A percentile compares a stretch with the other conserved stretches of the same genome.
Conservation (phyloP, 2,797 vertebrate species). For the Rhinatrema bivittatum region DNA sequence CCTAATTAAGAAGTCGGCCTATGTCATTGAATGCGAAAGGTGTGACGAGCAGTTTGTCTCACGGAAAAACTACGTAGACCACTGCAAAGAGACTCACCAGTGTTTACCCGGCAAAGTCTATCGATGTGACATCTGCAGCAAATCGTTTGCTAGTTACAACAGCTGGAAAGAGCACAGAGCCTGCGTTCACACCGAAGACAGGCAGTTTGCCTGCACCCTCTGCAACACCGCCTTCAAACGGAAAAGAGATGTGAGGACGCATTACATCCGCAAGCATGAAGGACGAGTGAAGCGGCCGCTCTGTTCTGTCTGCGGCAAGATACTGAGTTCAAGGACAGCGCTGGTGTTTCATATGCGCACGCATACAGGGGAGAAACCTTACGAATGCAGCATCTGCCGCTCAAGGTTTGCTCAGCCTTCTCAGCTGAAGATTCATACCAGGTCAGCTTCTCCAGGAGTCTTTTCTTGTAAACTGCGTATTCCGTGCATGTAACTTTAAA, state of each 20-base stretch:
- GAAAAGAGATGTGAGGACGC: constrained; percentile 40
- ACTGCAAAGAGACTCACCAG: constrained; percentile 39
- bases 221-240: constrained; percentile 45
- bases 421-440: constrained; percentile 51
- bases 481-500: rapidly evolving
- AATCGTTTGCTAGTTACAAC: constrained; percentile 35
- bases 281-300: constrained; percentile 38
- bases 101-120: constrained; percentile 39
- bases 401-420: constrained; percentile 45
- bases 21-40: constrained; percentile 29
- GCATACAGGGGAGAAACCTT: constrained; percentile 42
- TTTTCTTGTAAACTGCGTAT: rapidly evolving
- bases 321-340: constrained; percentile 44
- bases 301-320: constrained; percentile 48
- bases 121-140: constrained; percentile 41
- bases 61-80: constrained; percentile 29
- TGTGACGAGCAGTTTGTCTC: constrained; percentile 35
- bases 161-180: constrained; percentile 46
- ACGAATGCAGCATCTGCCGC: constrained; percentile 35
- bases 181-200: constrained; percentile 40
- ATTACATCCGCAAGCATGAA: constrained; percentile 38
- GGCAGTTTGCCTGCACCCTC: constrained; percentile 42
- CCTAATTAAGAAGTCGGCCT: background rate
- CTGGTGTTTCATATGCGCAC: constrained; percentile 50
- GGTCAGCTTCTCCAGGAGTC: constrained; percentile 20